Evolutionary conservation across 1,140 invertebrate genomes (phyloP).

Genomic region (Monochamus saltuarius): DNA sequence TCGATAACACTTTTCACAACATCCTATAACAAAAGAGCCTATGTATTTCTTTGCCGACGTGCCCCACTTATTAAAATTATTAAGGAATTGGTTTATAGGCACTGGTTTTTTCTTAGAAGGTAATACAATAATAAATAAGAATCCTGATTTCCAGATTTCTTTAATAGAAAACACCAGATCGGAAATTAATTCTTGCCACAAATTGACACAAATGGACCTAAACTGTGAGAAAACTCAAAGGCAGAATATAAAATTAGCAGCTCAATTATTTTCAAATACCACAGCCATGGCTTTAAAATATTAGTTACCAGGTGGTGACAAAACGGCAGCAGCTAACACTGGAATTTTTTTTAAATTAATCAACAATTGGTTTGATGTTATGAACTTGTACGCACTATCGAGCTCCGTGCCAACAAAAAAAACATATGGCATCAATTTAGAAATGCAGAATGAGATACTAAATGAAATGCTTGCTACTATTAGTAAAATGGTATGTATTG

Average conservation of each 20-base stretch:
- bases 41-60: slow-evolving; percentile 33
- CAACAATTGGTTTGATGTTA: slow-evolving; percentile 21
- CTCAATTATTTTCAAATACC: slow-evolving; percentile 27
- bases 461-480: slow-evolving; percentile 15
- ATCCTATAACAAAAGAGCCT: slow-evolving; percentile 27
- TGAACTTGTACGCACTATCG: slow-evolving; percentile 13
- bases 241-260: slow-evolving; percentile 28
- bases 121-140: slow-evolving; percentile 6
- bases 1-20: slow-evolving; percentile 22
- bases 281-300: slow-evolving; percentile 18
- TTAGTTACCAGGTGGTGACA: slow-evolving; percentile 7
- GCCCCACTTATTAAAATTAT: slow-evolving; percentile 29
- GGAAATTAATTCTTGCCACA: slow-evolving; percentile 24
- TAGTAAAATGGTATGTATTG: slow-evolving; percentile 7
- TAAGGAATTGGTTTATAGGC: slow-evolving; percentile 33
- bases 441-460: slow-evolving; percentile 14
- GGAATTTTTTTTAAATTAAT: slow-evolving; percentile 16
- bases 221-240: slow-evolving; percentile 6
- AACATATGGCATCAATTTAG: slow-evolving; percentile 14
- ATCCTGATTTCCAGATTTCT: slow-evolving; percentile 11
- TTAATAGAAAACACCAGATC: slow-evolving; percentile 10
- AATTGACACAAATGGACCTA: slow-evolving; percentile 18
- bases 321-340: not conserved
- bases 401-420: slow-evolving; percentile 12
- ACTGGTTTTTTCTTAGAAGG: slow-evolving; percentile 22